A percentile compares a stretch with the other conserved stretches of the same genome.
phyloP scores from a whole-genome alignment of 2,888 invertebrate genomes.

The Trissolcus brochymenae region DNA sequence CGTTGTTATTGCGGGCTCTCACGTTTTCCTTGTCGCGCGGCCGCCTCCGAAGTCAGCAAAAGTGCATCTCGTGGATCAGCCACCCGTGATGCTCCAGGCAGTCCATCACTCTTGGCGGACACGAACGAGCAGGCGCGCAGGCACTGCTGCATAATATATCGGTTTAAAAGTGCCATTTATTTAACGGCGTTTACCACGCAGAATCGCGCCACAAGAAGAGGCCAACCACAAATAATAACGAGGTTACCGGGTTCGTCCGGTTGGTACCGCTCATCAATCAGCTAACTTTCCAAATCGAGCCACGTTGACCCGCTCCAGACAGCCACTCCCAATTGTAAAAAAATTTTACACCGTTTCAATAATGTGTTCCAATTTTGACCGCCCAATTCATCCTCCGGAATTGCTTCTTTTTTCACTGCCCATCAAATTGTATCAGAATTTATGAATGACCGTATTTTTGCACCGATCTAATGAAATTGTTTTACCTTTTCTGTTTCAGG shows the following conservation, averaged over 20 bases:
- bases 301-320: constrained; percentile 29
- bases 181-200: constrained; percentile 68
- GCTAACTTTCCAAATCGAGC: constrained; percentile 45
- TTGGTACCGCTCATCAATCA: constrained; percentile 53
- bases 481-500: constrained; percentile 22
- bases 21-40: constrained; percentile 47
- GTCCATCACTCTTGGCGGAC: constrained; percentile 71
- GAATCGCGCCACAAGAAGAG: constrained; percentile 69
- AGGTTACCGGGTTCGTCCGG: constrained; percentile 69
- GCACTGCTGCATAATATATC: constrained; percentile 71
- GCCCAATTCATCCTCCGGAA: neutral
- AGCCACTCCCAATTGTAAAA: constrained; percentile 10
- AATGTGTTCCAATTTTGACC: constrained; percentile 7
- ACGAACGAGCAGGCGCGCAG: constrained; percentile 54
- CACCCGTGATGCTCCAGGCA: constrained; percentile 69
- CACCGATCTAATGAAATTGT: neutral
- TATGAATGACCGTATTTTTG: too few species aligned
- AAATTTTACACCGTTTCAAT: constrained; percentile 18
- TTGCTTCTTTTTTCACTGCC: neutral
- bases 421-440: too few species aligned
- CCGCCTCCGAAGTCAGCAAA: constrained; percentile 60
- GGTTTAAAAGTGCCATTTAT: constrained; percentile 75
- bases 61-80: constrained; percentile 65
- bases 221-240: constrained; percentile 70
- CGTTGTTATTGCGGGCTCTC: constrained; percentile 31